Evolutionary conservation across 2,888 invertebrate genomes (phyloP).

Genomic region (Aspidiotus rigidus): DNA sequence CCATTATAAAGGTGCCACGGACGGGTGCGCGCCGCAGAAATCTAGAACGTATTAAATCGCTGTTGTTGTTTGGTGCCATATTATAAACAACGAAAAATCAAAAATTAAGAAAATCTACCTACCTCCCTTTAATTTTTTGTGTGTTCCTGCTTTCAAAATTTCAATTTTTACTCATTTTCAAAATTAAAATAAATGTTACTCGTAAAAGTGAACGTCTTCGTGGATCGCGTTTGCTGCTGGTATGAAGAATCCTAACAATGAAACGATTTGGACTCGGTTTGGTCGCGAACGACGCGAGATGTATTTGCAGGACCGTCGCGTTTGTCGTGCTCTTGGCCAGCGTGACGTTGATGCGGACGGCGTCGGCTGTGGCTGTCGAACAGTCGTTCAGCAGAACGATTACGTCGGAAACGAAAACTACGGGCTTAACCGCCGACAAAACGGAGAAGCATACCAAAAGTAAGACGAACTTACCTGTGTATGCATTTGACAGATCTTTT

Average conservation of each 20-base stretch:
- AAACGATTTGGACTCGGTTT: constrained; percentile 14
- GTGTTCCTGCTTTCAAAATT: too few species aligned
- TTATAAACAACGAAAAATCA: background rate
- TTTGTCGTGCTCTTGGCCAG: too few species aligned
- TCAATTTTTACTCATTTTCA: too few species aligned
- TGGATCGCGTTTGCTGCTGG: constrained; percentile 14
- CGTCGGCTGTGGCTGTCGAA: too few species aligned
- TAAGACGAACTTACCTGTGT: background rate
- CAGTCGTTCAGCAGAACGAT: too few species aligned
- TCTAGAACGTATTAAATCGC: too few species aligned
- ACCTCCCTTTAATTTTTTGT: too few species aligned
- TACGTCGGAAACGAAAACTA: background rate
- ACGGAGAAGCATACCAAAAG: constrained; percentile 11
- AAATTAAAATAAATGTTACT: constrained; percentile 7
- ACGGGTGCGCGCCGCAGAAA: too few species aligned
- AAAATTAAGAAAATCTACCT: background rate
- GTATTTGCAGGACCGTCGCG: background rate
- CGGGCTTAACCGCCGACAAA: background rate
- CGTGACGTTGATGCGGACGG: too few species aligned
- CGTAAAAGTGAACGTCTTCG: background rate
- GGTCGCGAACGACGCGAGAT: background rate
- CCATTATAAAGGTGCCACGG: too few species aligned
- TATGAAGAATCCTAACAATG: constrained; percentile 29
- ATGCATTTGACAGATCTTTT: too few species aligned
- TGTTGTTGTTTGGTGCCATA: background rate